Conservation (phyloP, 1,140 invertebrate species). For the Kradibia gibbosae region DNA sequence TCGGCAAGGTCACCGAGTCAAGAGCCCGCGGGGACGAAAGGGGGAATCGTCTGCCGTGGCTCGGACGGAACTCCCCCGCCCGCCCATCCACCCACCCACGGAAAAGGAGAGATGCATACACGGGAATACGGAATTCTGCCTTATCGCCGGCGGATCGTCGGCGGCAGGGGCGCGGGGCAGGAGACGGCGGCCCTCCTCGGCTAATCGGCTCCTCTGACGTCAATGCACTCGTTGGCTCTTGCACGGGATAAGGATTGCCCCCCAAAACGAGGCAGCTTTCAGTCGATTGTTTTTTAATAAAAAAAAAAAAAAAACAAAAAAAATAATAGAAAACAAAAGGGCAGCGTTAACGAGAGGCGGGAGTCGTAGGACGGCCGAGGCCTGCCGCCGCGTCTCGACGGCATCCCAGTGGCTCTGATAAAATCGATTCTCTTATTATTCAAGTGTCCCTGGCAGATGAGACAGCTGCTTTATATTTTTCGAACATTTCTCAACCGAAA, state of each 20-base stretch:
- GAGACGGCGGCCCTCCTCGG: not conserved
- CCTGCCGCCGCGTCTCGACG: too few species aligned
- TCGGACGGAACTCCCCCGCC: too few species aligned
- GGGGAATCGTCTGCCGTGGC: too few species aligned
- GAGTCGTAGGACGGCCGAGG: not conserved
- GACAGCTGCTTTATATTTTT: not conserved
- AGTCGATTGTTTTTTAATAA: not conserved
- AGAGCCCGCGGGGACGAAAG: too few species aligned
- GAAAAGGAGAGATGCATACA: not conserved
- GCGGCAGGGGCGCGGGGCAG: not conserved
- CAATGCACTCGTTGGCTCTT: slow-evolving; percentile 38
- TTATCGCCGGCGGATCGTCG: not conserved
- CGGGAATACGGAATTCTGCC: not conserved
- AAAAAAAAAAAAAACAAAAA: too few species aligned
- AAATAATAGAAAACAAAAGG: too few species aligned
- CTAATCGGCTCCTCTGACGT: slow-evolving; percentile 43
- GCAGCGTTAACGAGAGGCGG: not conserved
- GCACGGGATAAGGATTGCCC: not conserved
- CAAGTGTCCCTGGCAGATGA: not conserved
- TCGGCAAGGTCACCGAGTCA: too few species aligned
- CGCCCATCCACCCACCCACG: too few species aligned
- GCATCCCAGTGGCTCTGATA: not conserved
- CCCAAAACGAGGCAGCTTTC: not conserved
- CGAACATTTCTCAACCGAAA: not conserved
- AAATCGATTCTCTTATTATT: not conserved